Percentiles rank a stretch among this genome's conserved stretches.
phyloP scores from a whole-genome alignment of 1,140 invertebrate species.

The Globodera rostochiensis region DNA sequence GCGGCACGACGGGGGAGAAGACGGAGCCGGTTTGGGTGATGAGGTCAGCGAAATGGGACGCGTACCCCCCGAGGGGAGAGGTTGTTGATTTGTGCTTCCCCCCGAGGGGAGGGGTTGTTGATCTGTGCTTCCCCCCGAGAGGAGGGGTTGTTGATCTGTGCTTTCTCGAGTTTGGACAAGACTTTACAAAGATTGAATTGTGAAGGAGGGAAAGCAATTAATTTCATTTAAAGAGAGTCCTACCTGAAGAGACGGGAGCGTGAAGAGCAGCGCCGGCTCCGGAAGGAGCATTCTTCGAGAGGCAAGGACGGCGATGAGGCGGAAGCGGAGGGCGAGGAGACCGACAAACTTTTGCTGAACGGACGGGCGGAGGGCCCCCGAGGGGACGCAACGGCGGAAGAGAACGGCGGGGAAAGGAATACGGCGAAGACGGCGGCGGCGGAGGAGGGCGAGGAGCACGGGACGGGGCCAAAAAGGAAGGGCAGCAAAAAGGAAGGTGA shows the following conservation, averaged over 20 bases:
- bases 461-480: conserved; percentile 33
- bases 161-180: too few relatives aligned
- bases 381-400: not conserved
- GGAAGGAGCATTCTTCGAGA: not conserved
- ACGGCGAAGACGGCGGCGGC: conserved; percentile 30
- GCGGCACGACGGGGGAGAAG: not conserved
- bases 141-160: not conserved
- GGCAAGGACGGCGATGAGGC: not conserved
- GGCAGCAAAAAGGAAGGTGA: conserved; percentile 62
- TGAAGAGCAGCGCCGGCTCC: conserved; percentile 49
- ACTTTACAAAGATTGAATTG: not conserved
- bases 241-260: conserved; percentile 59
- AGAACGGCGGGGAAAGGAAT: conserved; percentile 34
- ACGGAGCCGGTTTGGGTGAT: conserved; percentile 61
- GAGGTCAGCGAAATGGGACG: conserved; percentile 20
- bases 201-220: not conserved
- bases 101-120: too few relatives aligned
- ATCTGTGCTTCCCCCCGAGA: too few relatives aligned
- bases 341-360: conserved; percentile 43
- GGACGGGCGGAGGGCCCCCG: conserved; percentile 4
- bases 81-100: too few relatives aligned
- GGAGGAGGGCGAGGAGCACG: not conserved
- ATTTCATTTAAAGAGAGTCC: conserved; percentile 53
- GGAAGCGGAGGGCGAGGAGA: conserved; percentile 43
- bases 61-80: not conserved